A percentile compares a stretch with the other conserved stretches of the same genome.
Evolutionary conservation across 2,888 invertebrate genomes (phyloP).

Genomic region (Drosophila dives): DNA sequence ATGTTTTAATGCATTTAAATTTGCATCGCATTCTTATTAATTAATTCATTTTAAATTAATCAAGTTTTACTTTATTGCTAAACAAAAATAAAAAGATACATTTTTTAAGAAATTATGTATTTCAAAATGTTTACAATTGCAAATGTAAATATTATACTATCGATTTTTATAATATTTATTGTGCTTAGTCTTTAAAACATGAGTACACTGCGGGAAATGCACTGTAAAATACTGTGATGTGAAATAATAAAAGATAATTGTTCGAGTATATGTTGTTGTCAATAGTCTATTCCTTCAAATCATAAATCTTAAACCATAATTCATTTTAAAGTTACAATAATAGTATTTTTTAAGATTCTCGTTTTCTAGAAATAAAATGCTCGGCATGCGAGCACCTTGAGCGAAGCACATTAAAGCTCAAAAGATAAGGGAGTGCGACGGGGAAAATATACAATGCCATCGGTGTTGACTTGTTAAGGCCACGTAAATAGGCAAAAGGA

Average conservation of each 20-base stretch:
- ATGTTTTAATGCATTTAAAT: background rate
- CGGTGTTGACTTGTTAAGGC: conserved; percentile 67
- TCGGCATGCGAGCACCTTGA: background rate
- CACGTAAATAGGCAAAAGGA: conserved; percentile 76
- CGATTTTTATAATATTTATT: background rate
- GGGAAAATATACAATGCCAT: conserved; percentile 34
- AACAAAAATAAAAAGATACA: too few relatives aligned
- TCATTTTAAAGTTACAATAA: background rate
- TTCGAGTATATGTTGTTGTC: background rate
- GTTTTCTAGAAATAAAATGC: conserved; percentile 1
- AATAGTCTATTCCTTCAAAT: background rate
- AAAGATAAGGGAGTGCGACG: conserved; percentile 42
- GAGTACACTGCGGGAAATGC: background rate
- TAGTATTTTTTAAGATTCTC: background rate
- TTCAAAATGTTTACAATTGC: background rate
- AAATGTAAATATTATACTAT: background rate
- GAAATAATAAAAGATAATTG: background rate
- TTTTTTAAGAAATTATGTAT: background rate
- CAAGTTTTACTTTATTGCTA: too few relatives aligned
- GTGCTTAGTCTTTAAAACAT: background rate
- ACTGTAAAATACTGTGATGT: background rate
- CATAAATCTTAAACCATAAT: background rate
- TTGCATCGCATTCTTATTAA: background rate
- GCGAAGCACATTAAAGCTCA: conserved; percentile 34
- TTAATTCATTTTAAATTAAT: too few relatives aligned